Evolutionary conservation across 37 sponge, comb jelly and placozoan species (phyloP).

Genomic region (Tethya wilhelma): DNA sequence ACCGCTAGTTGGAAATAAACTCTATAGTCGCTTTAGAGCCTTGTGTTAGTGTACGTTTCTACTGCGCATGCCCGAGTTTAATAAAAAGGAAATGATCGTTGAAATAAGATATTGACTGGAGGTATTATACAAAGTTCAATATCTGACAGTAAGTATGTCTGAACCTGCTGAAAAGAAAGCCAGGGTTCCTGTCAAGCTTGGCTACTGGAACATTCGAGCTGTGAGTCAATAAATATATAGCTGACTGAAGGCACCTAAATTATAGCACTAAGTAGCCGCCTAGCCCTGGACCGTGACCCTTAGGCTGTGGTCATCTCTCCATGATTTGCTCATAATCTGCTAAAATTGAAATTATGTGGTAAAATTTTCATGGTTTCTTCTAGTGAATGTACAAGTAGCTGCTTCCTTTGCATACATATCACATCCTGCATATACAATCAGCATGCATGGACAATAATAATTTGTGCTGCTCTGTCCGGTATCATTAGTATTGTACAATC

Average conservation of each 20-base stretch:
- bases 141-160: conserved; percentile 18
- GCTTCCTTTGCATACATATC: neutral
- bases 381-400: neutral
- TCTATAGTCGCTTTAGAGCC: too few species aligned
- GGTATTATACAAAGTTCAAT: too few species aligned
- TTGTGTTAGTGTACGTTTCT: too few species aligned
- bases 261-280: too few species aligned
- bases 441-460: neutral
- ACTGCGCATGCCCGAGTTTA: too few species aligned
- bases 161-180: conserved; percentile 38
- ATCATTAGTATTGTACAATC: neutral
- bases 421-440: neutral
- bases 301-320: too few species aligned
- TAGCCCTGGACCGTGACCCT: too few species aligned
- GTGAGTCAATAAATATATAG: conserved; percentile 58
- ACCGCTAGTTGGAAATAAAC: conserved; percentile 53
- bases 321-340: too few species aligned
- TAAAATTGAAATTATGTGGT: neutral
- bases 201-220: conserved; percentile 93
- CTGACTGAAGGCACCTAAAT: conserved; percentile 60
- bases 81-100: too few species aligned
- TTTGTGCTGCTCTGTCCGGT: neutral
- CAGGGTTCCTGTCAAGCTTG: conserved; percentile 60
- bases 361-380: neutral
- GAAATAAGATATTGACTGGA: too few species aligned